Evolutionary conservation across 2,888 invertebrate genomes (phyloP).

Genomic region (Alcis repandata): DNA sequence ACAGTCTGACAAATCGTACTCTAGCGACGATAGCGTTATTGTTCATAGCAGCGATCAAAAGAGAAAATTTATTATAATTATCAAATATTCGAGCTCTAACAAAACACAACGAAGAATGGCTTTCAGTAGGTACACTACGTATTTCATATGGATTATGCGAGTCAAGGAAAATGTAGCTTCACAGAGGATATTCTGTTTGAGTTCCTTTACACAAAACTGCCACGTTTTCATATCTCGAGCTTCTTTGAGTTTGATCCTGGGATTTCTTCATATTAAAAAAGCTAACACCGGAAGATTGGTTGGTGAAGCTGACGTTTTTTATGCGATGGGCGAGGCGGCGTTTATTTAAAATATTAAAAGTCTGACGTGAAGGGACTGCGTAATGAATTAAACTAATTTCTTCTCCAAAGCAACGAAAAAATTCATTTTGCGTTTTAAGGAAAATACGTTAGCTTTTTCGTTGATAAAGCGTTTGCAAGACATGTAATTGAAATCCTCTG

Average conservation of each 20-base stretch:
- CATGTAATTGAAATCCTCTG: too few relatives aligned
- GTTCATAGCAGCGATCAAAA: neutral
- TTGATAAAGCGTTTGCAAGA: too few relatives aligned
- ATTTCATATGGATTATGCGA: conserved; percentile 61
- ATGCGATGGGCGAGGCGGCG: conserved; percentile 20
- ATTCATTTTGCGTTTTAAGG: conserved; percentile 5
- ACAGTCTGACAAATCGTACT: neutral
- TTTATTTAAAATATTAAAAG: conserved; percentile 38
- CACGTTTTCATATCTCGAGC: conserved; percentile 51
- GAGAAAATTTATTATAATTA: neutral
- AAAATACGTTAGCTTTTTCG: neutral
- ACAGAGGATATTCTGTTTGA: conserved; percentile 56
- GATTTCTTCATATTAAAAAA: conserved; percentile 50
- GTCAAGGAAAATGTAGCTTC: conserved; percentile 61
- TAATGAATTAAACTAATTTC: conserved; percentile 36
- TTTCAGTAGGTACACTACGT: conserved; percentile 42
- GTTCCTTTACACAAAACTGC: conserved; percentile 55
- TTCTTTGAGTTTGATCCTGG: conserved; percentile 50
- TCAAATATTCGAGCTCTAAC: conserved; percentile 6
- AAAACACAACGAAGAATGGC: conserved; percentile 32
- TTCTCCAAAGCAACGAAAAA: conserved; percentile 18
- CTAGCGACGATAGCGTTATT: neutral
- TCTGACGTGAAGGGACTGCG: conserved; percentile 28
- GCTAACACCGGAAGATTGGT: conserved; percentile 40
- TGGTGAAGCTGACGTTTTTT: conserved; percentile 27